Percentiles rank a stretch among this genome's conserved stretches.
Conservation (phyloP, 2,888 invertebrate species). For the Chironomus riparius region DNA sequence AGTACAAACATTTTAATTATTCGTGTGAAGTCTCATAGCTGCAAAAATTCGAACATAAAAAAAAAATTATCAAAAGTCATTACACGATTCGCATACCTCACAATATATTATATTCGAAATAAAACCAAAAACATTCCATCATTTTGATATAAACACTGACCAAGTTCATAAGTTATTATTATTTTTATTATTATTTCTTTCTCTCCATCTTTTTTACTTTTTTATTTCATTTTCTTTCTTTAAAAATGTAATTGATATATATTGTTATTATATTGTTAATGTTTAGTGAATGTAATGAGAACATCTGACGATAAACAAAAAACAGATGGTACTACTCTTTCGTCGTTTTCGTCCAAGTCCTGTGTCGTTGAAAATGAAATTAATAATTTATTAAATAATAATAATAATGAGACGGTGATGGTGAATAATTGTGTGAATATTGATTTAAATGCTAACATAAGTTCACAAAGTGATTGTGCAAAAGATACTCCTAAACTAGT, state of each 20-base stretch:
- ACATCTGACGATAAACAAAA: conserved; percentile 2
- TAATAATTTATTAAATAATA: background rate
- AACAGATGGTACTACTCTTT: conserved; percentile 4
- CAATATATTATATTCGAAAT: background rate
- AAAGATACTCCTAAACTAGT: background rate
- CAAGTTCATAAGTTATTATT: background rate
- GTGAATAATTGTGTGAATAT: conserved; percentile 28
- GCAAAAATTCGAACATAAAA: background rate
- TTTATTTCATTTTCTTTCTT: background rate
- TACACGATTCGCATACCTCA: background rate
- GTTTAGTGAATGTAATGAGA: conserved; percentile 23
- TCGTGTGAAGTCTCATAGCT: background rate
- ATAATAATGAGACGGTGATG: conserved; percentile 14
- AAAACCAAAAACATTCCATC: background rate
- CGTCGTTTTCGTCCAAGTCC: conserved; percentile 7
- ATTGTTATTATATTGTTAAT: background rate
- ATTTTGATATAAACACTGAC: background rate
- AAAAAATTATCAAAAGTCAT: background rate
- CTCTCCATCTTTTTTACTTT: background rate
- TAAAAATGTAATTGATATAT: background rate
- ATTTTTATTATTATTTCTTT: background rate
- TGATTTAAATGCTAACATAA: background rate
- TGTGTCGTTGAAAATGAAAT: conserved; percentile 20
- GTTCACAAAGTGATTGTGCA: background rate
- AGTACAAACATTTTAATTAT: conserved; percentile 43